Conservation (phyloP, 2,888 invertebrate genomes). For the Caenorhabditis sp. region DNA sequence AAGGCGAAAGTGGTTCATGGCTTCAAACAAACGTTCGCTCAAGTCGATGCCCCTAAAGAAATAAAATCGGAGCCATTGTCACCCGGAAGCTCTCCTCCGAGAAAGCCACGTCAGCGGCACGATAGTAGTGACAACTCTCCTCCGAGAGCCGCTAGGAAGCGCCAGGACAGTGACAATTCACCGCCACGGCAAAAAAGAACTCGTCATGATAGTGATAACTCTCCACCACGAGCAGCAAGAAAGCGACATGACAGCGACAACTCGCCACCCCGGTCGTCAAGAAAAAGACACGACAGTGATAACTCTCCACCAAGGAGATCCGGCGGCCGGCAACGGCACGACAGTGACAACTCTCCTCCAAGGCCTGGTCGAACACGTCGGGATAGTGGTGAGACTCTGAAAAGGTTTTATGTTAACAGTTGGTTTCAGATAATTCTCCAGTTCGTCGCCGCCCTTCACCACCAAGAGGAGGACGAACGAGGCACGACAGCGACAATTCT, state of each 20-base stretch:
- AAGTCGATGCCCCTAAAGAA: conserved; percentile 38
- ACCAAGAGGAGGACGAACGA: conserved; percentile 7
- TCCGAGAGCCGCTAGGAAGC: too few relatives aligned
- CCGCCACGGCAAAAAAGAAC: conserved; percentile 2
- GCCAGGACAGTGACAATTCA: conserved; percentile 53
- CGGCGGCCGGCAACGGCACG: conserved; percentile 19
- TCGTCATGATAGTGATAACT: conserved; percentile 53
- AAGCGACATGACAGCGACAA: conserved; percentile 57
- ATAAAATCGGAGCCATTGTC: conserved; percentile 51
- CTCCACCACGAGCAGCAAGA: conserved; percentile 48
- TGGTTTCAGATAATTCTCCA: conserved; percentile 28
- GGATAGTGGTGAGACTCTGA: conserved; percentile 27
- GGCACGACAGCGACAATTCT: conserved; percentile 53
- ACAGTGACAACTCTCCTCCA: conserved; percentile 49
- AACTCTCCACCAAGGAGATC: conserved; percentile 47
- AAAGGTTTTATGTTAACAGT: not conserved
- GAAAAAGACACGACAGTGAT: conserved; percentile 60
- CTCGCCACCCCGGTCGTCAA: conserved; percentile 29
- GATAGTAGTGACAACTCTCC: conserved; percentile 58
- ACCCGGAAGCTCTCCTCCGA: conserved; percentile 34
- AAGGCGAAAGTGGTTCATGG: conserved; percentile 60
- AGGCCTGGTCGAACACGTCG: conserved; percentile 20
- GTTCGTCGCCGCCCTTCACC: conserved; percentile 21
- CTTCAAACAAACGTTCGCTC: conserved; percentile 60
- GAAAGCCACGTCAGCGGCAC: conserved; percentile 28